phyloP scores from a whole-genome alignment of 2,797 vertebrate genomes.

The Phrynocephalus forsythii region DNA sequence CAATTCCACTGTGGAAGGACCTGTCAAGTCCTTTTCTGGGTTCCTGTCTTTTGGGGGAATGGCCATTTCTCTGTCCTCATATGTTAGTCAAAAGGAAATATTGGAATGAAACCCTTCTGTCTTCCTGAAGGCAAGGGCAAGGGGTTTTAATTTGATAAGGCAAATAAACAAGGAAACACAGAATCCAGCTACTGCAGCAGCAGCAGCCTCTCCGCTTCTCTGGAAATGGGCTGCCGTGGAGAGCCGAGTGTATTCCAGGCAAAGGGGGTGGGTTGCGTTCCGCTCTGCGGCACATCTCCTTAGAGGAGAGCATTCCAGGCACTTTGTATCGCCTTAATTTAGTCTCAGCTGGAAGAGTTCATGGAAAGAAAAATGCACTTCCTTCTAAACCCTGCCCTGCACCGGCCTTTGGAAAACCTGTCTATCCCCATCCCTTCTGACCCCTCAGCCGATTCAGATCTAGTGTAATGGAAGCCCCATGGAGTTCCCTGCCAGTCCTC shows the following conservation, averaged over 20 bases:
- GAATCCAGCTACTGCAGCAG: conserved; percentile 51
- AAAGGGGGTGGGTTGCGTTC: conserved; percentile 51
- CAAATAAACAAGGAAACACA: conserved; percentile 19
- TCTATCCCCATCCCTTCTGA: neutral
- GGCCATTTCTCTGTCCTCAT: neutral
- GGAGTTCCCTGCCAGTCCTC: no score
- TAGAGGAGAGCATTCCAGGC: neutral
- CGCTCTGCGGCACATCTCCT: conserved; percentile 1
- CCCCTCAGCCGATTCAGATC: accelerated
- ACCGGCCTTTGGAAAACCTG: neutral
- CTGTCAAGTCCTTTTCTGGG: neutral
- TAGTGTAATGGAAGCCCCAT: neutral
- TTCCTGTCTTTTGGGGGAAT: neutral
- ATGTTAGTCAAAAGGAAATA: neutral
- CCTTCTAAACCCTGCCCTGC: neutral
- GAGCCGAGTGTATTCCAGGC: conserved; percentile 65
- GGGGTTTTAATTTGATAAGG: conserved; percentile 30
- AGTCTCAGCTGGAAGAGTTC: neutral
- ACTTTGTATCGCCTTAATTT: conserved; percentile 33
- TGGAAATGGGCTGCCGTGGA: conserved; percentile 65
- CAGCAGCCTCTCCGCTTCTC: neutral
- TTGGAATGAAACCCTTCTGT: neutral
- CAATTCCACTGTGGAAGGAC: neutral
- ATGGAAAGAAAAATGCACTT: conserved; percentile 13
- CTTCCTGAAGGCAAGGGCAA: conserved; percentile 26